Conservation (phyloP, 2,113 vertebrate genomes). For the Pipra filicauda region DNA sequence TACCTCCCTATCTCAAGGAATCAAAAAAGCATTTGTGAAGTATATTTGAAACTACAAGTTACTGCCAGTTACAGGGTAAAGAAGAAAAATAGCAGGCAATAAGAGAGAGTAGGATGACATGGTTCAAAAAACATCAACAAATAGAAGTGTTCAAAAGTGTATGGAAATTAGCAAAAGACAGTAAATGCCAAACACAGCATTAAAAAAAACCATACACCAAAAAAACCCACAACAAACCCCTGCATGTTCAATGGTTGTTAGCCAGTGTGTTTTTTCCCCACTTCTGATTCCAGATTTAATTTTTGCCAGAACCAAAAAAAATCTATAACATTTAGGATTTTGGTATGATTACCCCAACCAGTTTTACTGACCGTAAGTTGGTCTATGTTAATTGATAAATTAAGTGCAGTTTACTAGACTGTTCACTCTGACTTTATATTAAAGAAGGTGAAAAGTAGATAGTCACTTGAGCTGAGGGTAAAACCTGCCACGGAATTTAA, state of each 20-base stretch:
- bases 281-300: background rate
- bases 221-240: background rate
- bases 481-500: background rate
- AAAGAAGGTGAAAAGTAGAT: background rate
- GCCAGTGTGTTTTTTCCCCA: background rate
- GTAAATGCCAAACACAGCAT: background rate
- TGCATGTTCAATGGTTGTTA: background rate
- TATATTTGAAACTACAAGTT: background rate
- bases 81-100: background rate
- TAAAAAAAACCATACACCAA: background rate
- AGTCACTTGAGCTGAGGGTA: background rate
- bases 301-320: background rate
- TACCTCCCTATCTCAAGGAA: background rate
- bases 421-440: background rate
- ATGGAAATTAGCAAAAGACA: background rate
- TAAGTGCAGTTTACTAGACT: background rate
- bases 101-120: background rate
- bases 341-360: background rate
- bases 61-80: background rate
- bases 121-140: background rate
- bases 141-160: background rate
- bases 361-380: background rate
- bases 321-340: background rate
- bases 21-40: background rate
- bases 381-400: background rate